Evolutionary conservation across 2,888 invertebrate genomes (phyloP).

Genomic region (Brachypalpus laphriformis): DNA sequence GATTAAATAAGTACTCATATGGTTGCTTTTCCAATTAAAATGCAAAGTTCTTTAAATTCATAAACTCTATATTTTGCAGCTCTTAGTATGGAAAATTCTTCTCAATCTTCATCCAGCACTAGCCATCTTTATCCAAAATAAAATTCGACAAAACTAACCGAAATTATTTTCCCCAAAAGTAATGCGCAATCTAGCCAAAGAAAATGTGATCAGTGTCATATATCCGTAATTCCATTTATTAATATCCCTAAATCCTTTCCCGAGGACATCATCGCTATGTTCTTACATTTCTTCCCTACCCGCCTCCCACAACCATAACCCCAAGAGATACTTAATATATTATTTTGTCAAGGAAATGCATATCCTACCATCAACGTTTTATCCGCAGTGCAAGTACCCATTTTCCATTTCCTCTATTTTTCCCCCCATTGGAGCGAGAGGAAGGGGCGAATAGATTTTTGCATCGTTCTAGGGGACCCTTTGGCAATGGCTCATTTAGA

Average conservation of each 20-base stretch:
- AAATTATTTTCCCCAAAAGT: neutral
- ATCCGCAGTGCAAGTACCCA: slow-evolving; percentile 31
- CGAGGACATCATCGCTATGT: slow-evolving; percentile 10
- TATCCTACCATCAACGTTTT: slow-evolving; percentile 42
- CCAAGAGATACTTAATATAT: slow-evolving; percentile 45
- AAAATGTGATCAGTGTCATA: slow-evolving; percentile 62
- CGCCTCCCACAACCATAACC: neutral
- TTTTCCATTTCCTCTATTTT: slow-evolving; percentile 13
- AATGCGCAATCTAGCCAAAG: neutral
- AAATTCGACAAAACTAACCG: slow-evolving; percentile 26
- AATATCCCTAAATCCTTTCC: slow-evolving; percentile 39
- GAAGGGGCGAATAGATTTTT: neutral
- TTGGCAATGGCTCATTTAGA: slow-evolving; percentile 42
- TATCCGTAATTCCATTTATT: slow-evolving; percentile 55
- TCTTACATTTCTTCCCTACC: neutral
- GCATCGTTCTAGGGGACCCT: neutral
- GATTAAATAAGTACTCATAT: no score
- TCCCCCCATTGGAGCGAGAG: slow-evolving; percentile 5
- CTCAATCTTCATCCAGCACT: slow-evolving; percentile 8
- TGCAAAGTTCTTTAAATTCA: slow-evolving; percentile 11
- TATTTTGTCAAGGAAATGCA: slow-evolving; percentile 44
- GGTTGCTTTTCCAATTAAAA: neutral
- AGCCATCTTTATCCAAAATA: slow-evolving; percentile 2
- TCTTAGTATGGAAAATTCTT: neutral
- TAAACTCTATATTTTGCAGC: neutral